Evolutionary conservation across 2,888 invertebrate species (phyloP).

Genomic region (Ferdinandea cuprea): DNA sequence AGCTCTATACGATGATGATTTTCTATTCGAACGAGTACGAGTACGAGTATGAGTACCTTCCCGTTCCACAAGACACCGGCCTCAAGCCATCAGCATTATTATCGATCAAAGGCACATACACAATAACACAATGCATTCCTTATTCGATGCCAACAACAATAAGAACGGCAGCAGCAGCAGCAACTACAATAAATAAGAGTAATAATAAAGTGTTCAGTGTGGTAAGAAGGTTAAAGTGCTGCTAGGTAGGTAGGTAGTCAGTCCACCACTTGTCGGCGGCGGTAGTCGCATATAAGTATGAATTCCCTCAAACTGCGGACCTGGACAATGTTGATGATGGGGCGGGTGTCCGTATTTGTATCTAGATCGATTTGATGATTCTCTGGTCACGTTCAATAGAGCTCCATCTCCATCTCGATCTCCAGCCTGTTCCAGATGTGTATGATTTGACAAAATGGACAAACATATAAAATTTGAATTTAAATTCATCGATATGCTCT

Average conservation of each 20-base stretch:
- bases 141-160: conserved; percentile 1
- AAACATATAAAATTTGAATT: conserved; percentile 68
- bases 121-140: not conserved
- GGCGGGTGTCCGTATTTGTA: conserved; percentile 18
- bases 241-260: conserved; percentile 3
- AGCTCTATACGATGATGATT: conserved; percentile 11
- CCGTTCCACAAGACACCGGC: conserved; percentile 18
- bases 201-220: conserved; percentile 55
- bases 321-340: conserved; percentile 15
- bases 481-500: conserved; percentile 46
- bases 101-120: conserved; percentile 56
- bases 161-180: not conserved
- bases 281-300: conserved; percentile 35
- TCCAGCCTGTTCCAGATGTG: conserved; percentile 19
- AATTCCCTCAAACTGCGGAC: conserved; percentile 9
- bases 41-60: not conserved
- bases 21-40: not conserved
- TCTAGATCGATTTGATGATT: conserved; percentile 43
- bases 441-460: conserved; percentile 60
- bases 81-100: conserved; percentile 60
- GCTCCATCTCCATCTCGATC: too few relatives aligned
- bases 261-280: not conserved
- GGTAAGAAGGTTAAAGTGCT: conserved; percentile 34
- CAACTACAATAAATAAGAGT: conserved; percentile 17
- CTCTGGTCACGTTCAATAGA: not conserved